A percentile compares a stretch with the other conserved stretches of the same genome.
phyloP scores from a whole-genome alignment of 2,797 vertebrate species.

The Neostethus bicornis region DNA sequence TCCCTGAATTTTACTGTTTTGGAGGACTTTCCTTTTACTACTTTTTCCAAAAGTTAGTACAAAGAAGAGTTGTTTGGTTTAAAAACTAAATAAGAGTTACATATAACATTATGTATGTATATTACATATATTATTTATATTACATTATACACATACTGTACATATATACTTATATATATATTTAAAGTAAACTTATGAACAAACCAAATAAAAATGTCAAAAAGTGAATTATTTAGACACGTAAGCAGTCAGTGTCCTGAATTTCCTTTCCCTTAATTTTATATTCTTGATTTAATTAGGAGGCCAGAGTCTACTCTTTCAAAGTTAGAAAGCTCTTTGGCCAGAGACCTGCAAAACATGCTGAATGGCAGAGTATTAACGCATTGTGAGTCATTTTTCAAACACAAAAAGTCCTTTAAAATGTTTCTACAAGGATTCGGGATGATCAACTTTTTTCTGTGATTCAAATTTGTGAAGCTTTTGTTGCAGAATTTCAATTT shows the following conservation, averaged over 20 bases:
- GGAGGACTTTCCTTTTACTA: neutral
- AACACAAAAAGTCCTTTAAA: neutral
- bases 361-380: neutral
- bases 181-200: neutral
- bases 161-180: no score
- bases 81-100: neutral
- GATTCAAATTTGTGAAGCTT: neutral
- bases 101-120: neutral
- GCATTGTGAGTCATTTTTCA: neutral
- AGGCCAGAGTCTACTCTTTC: neutral
- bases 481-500: neutral
- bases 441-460: neutral
- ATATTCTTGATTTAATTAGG: neutral
- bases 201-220: neutral
- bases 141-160: no score
- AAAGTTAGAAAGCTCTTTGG: neutral
- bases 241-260: neutral
- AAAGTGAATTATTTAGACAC: neutral
- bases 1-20: neutral
- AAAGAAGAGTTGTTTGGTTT: neutral
- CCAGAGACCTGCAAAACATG: neutral
- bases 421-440: neutral
- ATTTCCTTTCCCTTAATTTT: slow-evolving; percentile 6
- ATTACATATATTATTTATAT: no score
- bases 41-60: neutral